phyloP scores from a whole-genome alignment of 2,888 invertebrate genomes.

The Rotaria sp. region DNA sequence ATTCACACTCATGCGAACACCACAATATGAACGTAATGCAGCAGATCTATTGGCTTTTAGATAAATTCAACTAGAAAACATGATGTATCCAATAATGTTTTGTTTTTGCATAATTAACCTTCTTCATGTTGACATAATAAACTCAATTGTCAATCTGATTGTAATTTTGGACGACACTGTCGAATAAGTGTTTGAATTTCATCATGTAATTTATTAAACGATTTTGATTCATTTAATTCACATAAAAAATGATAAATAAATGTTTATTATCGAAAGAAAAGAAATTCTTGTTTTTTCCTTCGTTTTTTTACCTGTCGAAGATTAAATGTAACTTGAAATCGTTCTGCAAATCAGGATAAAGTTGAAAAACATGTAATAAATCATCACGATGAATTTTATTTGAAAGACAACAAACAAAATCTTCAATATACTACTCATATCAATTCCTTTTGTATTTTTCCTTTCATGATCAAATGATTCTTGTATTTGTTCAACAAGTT shows the following conservation, averaged over 20 bases:
- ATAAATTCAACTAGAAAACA: not conserved
- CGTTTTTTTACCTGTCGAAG: conserved; percentile 69
- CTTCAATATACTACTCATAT: conserved; percentile 53
- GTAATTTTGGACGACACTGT: not conserved
- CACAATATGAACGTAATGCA: not conserved
- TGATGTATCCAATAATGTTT: not conserved
- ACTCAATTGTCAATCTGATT: not conserved
- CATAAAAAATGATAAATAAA: not conserved
- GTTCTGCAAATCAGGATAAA: conserved; percentile 91
- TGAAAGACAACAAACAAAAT: not conserved
- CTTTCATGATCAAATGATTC: conserved; percentile 55
- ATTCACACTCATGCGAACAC: not conserved
- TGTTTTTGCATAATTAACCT: not conserved
- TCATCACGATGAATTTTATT: conserved; percentile 94
- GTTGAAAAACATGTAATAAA: conserved; percentile 83
- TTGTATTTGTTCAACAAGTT: conserved; percentile 51
- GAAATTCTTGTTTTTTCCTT: not conserved
- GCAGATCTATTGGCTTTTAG: not conserved
- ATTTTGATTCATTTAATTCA: not conserved
- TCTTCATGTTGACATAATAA: not conserved
- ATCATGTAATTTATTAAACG: not conserved
- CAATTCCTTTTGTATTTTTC: conserved; percentile 55
- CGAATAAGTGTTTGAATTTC: not conserved
- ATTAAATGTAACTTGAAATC: conserved; percentile 88
- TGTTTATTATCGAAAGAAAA: not conserved